phyloP scores from a whole-genome alignment of 2,888 invertebrate species.

The Xylocampa areola region DNA sequence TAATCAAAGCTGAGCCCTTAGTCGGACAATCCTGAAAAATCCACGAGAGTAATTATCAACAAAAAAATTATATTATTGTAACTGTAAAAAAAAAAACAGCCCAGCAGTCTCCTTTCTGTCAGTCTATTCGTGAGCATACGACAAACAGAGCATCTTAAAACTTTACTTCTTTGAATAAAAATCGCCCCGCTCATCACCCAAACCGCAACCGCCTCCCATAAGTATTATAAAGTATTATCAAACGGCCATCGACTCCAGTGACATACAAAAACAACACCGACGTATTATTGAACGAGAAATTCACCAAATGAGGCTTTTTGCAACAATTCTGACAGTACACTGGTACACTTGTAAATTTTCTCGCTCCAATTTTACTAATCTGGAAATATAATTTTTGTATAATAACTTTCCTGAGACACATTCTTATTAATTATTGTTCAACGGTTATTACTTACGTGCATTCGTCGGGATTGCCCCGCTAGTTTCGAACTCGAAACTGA shows the following conservation, averaged over 20 bases:
- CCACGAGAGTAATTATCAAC: no score
- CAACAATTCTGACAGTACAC: slow-evolving; percentile 20
- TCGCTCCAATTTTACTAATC: neutral
- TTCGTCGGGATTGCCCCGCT: no score
- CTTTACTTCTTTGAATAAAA: neutral
- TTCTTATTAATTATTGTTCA: no score
- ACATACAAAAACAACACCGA: slow-evolving; percentile 55
- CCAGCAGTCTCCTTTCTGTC: no score
- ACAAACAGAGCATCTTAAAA: neutral
- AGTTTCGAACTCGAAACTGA: no score
- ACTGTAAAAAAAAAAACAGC: no score
- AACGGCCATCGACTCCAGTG: slow-evolving; percentile 59
- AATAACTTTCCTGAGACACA: no score
- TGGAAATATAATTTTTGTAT: slow-evolving; percentile 17
- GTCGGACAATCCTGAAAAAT: no score
- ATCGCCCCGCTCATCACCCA: slow-evolving; percentile 44
- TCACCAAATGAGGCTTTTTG: slow-evolving; percentile 47
- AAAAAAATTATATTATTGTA: no score
- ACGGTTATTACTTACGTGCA: no score
- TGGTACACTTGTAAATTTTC: slow-evolving; percentile 23
- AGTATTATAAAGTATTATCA: slow-evolving; percentile 58
- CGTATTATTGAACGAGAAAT: slow-evolving; percentile 43
- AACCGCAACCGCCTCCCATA: slow-evolving; percentile 17
- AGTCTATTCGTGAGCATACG: no score
- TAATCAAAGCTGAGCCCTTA: no score